Evolutionary conservation across 2,113 vertebrate species (phyloP).

Genomic region (Melanocharis versteri): DNA sequence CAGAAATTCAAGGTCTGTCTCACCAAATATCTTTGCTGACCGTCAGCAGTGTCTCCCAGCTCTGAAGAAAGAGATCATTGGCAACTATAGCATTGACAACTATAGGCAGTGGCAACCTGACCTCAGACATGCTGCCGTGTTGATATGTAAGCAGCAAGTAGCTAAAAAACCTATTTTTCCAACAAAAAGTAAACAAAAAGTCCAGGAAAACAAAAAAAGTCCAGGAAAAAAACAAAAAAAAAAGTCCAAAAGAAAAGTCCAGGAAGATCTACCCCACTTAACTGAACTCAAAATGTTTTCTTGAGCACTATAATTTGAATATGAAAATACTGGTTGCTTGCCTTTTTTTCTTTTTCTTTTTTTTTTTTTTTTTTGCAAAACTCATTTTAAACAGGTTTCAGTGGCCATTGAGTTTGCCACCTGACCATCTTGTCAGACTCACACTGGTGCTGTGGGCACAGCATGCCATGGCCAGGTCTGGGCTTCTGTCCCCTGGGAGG

Average conservation of each 20-base stretch:
- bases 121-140: background rate
- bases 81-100: background rate
- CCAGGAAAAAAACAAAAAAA: background rate
- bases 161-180: background rate
- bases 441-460: fast-evolving
- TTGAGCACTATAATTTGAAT: background rate
- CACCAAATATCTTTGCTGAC: background rate
- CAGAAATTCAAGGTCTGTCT: background rate
- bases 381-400: background rate
- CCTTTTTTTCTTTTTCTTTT: background rate
- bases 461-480: background rate
- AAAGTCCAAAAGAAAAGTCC: background rate
- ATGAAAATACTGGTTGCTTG: background rate
- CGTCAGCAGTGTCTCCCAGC: background rate
- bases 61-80: background rate
- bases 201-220: background rate
- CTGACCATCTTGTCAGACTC: background rate
- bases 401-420: background rate
- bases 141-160: background rate
- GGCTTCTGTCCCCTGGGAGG: background rate
- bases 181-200: background rate
- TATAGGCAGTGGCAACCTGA: background rate
- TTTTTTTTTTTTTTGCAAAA: background rate
- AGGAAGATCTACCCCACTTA: background rate
- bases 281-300: background rate